Percentiles rank a stretch among this genome's conserved stretches.
Conservation (phyloP, 2,797 vertebrate genomes). For the Pitangus sulphuratus region DNA sequence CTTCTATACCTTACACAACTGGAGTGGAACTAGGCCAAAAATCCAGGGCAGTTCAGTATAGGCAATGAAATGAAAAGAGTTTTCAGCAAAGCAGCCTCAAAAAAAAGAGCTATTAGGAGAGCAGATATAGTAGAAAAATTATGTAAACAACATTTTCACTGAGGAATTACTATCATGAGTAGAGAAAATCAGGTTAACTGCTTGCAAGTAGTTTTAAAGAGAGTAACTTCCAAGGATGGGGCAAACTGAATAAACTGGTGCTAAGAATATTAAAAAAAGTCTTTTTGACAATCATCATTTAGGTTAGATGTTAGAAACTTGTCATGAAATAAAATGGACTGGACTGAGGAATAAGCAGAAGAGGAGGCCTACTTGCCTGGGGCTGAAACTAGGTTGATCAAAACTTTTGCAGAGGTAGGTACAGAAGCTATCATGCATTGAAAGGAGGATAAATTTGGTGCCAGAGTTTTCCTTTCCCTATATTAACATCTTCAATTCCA, state of each 20-base stretch:
- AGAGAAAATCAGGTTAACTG: background rate
- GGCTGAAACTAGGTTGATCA: background rate
- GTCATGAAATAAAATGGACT: background rate
- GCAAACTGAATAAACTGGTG: background rate
- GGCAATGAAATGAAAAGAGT: conserved; percentile 2
- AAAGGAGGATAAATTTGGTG: background rate
- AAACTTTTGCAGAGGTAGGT: background rate
- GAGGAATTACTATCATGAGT: background rate
- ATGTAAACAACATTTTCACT: background rate
- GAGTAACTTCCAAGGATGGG: background rate
- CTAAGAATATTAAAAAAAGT: background rate
- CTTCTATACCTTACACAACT: background rate
- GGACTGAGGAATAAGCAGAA: background rate
- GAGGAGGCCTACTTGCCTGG: background rate
- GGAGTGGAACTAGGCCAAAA: conserved; percentile 27
- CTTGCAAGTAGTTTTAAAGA: background rate
- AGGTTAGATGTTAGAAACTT: background rate
- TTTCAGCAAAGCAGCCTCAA: background rate
- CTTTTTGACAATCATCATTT: background rate
- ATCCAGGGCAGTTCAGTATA: background rate
- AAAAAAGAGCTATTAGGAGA: background rate
- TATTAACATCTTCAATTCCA: background rate
- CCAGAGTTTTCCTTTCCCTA: background rate
- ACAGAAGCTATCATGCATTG: background rate
- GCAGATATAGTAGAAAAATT: background rate